Conservation (phyloP, 2,888 invertebrate genomes). For the Mythimna pallens region DNA sequence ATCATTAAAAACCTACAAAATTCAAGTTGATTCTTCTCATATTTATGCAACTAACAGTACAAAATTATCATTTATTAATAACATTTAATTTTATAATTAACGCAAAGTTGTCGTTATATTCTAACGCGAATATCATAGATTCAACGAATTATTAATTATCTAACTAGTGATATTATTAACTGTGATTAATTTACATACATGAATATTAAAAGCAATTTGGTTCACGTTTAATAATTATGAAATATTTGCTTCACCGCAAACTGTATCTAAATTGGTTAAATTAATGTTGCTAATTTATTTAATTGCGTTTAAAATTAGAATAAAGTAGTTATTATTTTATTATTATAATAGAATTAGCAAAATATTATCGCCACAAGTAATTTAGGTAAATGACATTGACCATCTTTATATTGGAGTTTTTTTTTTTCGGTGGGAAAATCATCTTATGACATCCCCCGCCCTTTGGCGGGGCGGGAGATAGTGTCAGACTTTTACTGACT, state of each 20-base stretch:
- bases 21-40: neutral
- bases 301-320: too few species aligned
- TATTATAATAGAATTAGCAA: too few species aligned
- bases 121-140: constrained; percentile 9
- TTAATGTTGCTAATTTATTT: neutral
- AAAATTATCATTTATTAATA: neutral
- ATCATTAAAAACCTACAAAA: too few species aligned
- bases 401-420: too few species aligned
- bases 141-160: constrained; percentile 15
- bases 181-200: constrained; percentile 23
- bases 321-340: too few species aligned
- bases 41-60: neutral
- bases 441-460: too few species aligned
- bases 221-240: constrained; percentile 4
- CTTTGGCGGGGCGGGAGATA: too few species aligned
- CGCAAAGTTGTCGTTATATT: constrained; percentile 11
- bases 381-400: too few species aligned
- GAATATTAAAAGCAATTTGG: constrained; percentile 9
- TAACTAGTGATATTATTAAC: constrained; percentile 20
- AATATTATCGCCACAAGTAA: too few species aligned
- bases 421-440: too few species aligned
- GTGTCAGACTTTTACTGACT: too few species aligned
- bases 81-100: constrained; percentile 2
- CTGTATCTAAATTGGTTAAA: neutral
- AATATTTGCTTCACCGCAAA: constrained; percentile 16